phyloP scores from a whole-genome alignment of 2,113 vertebrate species.

The Nothocercus julius region DNA sequence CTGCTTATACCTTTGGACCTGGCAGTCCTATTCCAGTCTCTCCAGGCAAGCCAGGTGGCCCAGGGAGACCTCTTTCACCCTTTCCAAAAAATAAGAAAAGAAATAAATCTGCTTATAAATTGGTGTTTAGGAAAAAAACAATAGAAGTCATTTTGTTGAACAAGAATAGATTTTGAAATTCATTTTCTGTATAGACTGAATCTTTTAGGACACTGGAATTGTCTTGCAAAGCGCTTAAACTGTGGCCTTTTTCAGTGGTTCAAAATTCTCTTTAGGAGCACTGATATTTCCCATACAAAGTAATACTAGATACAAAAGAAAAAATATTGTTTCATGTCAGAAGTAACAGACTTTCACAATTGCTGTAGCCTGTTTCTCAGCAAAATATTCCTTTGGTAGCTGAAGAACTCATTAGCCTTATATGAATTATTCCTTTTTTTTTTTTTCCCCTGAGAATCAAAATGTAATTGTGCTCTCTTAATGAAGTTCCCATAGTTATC shows the following conservation, averaged over 20 bases:
- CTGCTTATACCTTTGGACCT: slow-evolving; percentile 84
- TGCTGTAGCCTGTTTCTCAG: not conserved
- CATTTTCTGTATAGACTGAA: not conserved
- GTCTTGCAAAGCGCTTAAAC: not conserved
- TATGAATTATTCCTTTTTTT: not conserved
- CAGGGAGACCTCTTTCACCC: slow-evolving; percentile 86
- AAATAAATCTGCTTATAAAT: not conserved
- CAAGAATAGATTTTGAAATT: not conserved
- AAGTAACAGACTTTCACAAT: not conserved
- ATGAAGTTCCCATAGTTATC: not conserved
- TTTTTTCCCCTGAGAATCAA: not conserved
- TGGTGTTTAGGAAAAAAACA: not conserved
- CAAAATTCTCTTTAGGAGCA: not conserved
- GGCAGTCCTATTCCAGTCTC: slow-evolving; percentile 87
- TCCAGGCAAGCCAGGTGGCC: slow-evolving; percentile 85
- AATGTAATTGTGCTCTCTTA: not conserved
- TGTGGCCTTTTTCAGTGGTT: not conserved
- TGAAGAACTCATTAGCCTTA: not conserved
- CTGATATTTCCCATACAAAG: not conserved
- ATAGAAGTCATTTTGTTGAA: not conserved
- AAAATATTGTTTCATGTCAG: not conserved
- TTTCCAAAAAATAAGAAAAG: slow-evolving; percentile 63
- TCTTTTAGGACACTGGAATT: not conserved
- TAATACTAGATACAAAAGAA: not conserved
- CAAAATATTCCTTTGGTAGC: not conserved